A percentile compares a stretch with the other conserved stretches of the same genome.
Conservation (phyloP, 1,140 invertebrate genomes). For the Oncopeltus fasciatus region DNA sequence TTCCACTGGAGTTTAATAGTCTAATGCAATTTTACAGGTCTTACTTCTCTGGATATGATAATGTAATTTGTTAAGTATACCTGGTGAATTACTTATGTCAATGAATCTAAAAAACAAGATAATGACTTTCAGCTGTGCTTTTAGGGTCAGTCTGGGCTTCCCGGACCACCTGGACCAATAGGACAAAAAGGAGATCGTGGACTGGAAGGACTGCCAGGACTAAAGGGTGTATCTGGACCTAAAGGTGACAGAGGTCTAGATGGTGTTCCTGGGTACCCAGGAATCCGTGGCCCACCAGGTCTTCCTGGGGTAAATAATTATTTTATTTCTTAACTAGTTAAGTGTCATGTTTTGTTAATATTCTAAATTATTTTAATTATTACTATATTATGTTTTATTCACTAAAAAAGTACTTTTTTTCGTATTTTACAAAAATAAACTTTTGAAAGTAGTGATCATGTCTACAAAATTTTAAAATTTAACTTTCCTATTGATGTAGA, state of each 20-base stretch:
- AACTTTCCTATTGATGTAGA: no score
- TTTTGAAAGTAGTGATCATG: no score
- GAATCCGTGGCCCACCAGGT: conserved; percentile 53
- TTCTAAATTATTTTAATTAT: no score
- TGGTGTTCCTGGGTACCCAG: conserved; percentile 30
- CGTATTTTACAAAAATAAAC: no score
- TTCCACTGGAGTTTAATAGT: no score
- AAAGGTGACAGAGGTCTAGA: conserved; percentile 38
- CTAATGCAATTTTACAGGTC: background rate
- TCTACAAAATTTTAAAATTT: no score
- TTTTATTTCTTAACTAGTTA: no score
- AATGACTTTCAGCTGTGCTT: background rate
- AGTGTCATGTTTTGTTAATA: no score
- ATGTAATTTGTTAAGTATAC: background rate
- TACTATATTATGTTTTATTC: no score
- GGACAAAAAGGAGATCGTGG: conserved; percentile 79
- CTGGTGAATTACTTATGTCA: no score
- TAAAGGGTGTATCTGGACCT: conserved; percentile 32
- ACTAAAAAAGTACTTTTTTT: no score
- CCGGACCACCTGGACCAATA: conserved; percentile 60
- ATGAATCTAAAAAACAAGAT: no score
- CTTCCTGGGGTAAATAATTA: conserved; percentile 41
- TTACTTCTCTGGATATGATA: background rate
- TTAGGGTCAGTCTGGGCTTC: conserved; percentile 70
- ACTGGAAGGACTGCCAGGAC: conserved; percentile 46